phyloP scores from a whole-genome alignment of 1,140 invertebrate species.

The Zaprionus inermis region DNA sequence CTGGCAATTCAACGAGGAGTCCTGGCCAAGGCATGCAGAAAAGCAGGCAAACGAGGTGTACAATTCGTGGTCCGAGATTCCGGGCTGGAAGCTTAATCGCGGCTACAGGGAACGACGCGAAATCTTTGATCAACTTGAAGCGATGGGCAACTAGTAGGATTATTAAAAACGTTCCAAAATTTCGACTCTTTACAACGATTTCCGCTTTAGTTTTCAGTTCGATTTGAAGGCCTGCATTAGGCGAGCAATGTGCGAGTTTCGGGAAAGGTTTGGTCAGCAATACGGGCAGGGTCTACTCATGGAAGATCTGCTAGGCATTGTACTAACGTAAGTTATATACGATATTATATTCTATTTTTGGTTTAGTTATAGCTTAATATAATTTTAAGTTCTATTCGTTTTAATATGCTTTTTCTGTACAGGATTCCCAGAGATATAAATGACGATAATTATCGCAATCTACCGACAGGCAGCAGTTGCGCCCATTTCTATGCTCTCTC shows the following conservation, averaged over 20 bases:
- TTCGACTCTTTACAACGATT: background rate
- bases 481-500: constrained; percentile 45
- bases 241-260: constrained; percentile 63
- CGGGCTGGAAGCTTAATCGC: constrained; percentile 64
- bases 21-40: background rate
- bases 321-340: constrained; percentile 46
- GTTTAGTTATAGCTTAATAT: too few relatives aligned
- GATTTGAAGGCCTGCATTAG: constrained; percentile 64
- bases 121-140: constrained; percentile 65
- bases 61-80: constrained; percentile 53
- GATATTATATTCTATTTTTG: background rate
- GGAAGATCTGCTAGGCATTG: constrained; percentile 63
- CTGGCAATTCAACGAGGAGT: constrained; percentile 25
- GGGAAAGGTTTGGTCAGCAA: constrained; percentile 26
- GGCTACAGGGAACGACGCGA: constrained; percentile 59
- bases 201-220: constrained; percentile 44
- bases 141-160: constrained; percentile 60
- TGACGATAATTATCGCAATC: constrained; percentile 53
- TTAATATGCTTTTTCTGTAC: background rate
- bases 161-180: background rate
- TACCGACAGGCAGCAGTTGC: constrained; percentile 32
- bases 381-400: background rate
- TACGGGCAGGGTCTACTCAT: constrained; percentile 41
- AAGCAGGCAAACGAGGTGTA: constrained; percentile 33
- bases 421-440: constrained; percentile 54